These are phyloP conservation scores for Formicarius rufipectus DNA, from an alignment of 2,113 vertebrate genomes.

Conservation along the genomic window DNA sequence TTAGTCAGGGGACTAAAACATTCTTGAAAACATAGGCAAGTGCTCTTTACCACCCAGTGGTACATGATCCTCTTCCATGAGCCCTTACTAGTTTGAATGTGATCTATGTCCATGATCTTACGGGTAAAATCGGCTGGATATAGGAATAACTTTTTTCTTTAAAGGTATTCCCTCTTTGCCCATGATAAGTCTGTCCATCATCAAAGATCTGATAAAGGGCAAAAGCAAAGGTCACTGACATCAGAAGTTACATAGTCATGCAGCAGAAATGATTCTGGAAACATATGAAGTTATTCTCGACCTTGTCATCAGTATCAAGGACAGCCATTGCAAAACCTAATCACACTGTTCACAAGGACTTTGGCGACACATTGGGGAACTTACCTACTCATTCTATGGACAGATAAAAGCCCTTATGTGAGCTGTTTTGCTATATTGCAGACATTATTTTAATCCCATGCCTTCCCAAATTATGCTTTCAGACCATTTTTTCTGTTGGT, in stretches of 20 bases:
- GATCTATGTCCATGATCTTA: background rate
- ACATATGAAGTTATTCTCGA: background rate
- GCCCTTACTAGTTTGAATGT: background rate
- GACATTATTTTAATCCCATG: background rate
- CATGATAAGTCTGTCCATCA: background rate
- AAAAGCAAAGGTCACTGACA: background rate
- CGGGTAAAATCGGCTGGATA: background rate
- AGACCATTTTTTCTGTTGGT: background rate
- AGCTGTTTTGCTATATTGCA: background rate
- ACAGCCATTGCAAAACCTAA: background rate
- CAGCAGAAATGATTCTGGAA: background rate
- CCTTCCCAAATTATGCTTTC: background rate
- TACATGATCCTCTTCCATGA: background rate
- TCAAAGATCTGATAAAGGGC: background rate
- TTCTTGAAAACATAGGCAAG: background rate
- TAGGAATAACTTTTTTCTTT: background rate
- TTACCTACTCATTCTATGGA: background rate
- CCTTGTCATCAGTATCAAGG: background rate
- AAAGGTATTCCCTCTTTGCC: background rate
- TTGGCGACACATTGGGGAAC: background rate
- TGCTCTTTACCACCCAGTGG: background rate
- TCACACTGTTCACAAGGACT: background rate
- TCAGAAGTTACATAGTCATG: background rate
- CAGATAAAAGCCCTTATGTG: fast-evolving
- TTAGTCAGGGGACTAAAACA: background rate